phyloP scores from a whole-genome alignment of 2,888 invertebrate genomes.

The Agrotis puta region DNA sequence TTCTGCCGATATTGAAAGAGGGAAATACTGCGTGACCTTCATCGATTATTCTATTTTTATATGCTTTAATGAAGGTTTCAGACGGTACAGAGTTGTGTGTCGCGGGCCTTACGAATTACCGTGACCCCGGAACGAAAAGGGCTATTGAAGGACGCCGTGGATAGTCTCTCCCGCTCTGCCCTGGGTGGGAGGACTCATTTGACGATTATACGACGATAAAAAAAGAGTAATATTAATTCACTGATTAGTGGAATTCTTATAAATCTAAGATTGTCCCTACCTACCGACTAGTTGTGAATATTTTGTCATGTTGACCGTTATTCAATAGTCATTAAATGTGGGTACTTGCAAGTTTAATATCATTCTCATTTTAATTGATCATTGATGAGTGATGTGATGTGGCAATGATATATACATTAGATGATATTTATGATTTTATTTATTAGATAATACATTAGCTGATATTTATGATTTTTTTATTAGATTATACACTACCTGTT shows the following conservation, averaged over 20 bases:
- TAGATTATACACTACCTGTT: too few species aligned
- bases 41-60: conserved; percentile 30
- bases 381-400: conserved; percentile 1
- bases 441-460: too few species aligned
- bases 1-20: conserved; percentile 10
- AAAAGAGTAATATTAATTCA: neutral
- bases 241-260: neutral
- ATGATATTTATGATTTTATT: too few species aligned
- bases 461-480: too few species aligned
- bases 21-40: conserved; percentile 19
- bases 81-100: too few species aligned
- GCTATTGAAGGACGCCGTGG: too few species aligned
- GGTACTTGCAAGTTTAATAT: neutral
- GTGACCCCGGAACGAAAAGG: too few species aligned
- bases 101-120: too few species aligned
- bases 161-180: too few species aligned
- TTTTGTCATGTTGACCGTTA: neutral
- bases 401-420: too few species aligned
- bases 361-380: conserved; percentile 13
- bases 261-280: neutral
- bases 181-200: too few species aligned
- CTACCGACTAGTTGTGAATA: neutral
- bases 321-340: neutral
- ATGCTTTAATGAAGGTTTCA: neutral
- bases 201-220: too few species aligned